These are phyloP conservation scores for Pelodiscus sinensis DNA, from an alignment of 2,113 vertebrate genomes.

Conservation along the genomic window DNA sequence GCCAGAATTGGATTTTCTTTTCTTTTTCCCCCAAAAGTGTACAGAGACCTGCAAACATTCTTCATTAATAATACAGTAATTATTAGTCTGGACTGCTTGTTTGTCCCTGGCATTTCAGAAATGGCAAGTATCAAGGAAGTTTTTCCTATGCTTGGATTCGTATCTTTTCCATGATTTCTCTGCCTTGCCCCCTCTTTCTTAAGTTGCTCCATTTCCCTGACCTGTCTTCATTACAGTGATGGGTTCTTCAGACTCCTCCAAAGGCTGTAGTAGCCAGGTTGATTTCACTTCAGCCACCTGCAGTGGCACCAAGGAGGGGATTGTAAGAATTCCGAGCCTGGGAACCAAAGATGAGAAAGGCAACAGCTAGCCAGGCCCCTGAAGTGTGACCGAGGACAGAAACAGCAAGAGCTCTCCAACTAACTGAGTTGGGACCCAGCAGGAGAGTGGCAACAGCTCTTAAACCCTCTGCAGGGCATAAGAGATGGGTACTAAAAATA, in stretches of 20 bases:
- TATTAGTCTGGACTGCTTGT: neutral
- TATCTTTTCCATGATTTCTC: neutral
- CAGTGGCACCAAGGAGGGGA: neutral
- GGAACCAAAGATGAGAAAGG: conserved; percentile 18
- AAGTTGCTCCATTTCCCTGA: neutral
- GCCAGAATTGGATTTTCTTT: neutral
- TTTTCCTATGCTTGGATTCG: accelerated
- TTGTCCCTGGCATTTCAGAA: neutral
- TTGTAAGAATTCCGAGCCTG: neutral
- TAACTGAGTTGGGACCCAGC: conserved; percentile 57
- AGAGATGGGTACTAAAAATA: conserved; percentile 65
- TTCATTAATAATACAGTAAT: neutral
- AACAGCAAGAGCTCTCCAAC: conserved; percentile 12
- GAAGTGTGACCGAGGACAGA: neutral
- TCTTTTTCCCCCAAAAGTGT: neutral
- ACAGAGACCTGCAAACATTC: neutral
- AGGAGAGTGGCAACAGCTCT: conserved; percentile 53
- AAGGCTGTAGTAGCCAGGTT: neutral
- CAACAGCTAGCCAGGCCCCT: neutral
- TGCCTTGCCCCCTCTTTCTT: neutral
- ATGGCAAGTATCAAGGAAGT: neutral
- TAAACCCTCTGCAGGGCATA: conserved; percentile 66
- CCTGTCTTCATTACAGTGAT: neutral
- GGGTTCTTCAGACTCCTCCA: neutral
- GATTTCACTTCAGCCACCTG: neutral